Base-by-base conservation (phyloP, 2,113 vertebrate genomes). In the Albula goreensis region DNA sequence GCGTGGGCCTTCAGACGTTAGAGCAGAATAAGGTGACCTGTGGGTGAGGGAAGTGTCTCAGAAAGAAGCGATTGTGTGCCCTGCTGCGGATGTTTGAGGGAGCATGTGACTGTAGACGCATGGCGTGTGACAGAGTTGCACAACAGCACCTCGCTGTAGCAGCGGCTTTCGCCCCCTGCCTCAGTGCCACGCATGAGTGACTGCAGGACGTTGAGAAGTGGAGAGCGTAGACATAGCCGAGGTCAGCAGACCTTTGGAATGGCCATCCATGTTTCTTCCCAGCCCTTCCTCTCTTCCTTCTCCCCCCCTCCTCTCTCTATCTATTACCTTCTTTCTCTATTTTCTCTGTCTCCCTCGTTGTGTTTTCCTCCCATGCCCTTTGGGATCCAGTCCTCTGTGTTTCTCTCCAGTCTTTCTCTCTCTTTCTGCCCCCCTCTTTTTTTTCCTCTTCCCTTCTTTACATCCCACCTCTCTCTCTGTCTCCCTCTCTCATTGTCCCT, bases 301-400 rank as follows among this genome's bases (percentile, higher is more conserved):
- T 41, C 31, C 31, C 31, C 31, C 31, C 31, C 31, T 41, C 31
- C 31, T 60, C 56, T 11, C 56, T 12, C 7, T 13, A 3, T 60
- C 56, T 51, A 51, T 87, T 6, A 52, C 13, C 80, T 31, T 89
- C 87, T 87, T 74, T 86, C 78, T 87, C 78, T 82, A 4, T 4
- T 83, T 1, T 57, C 31, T 41, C 56, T 57, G 11, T 3, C 70
- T 85, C 51, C 66, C 53, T 85, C 80, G 50, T 85, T 81, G 82
- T 13, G 12, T 25, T 19, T 53, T 10, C 50, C 51, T n/a, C 48
- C 31, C 17, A 5, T 22, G 13, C 22, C 6, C 63, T 70, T 17
- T 70, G 53, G 53, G 53, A 56, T 56, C 53, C 12, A 12, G 53
- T 12, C 12, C 22, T 82, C 17, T 82, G 8, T 22, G 2, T 82